Conservation (phyloP, 2,888 invertebrate species). For the Harmothoe impar region DNA sequence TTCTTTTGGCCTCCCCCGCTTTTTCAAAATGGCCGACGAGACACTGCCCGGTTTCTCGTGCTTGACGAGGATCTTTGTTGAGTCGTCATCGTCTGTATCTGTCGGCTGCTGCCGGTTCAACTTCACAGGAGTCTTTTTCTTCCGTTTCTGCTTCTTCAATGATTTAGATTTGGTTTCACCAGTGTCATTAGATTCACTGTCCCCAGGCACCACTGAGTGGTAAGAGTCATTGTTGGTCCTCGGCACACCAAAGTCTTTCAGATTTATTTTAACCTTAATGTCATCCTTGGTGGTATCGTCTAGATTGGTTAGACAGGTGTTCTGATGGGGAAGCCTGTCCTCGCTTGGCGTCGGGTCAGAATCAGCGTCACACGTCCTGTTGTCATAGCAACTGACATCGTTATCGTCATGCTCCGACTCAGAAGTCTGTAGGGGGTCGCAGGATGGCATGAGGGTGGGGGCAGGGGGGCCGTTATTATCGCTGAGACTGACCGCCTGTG, state of each 20-base stretch:
- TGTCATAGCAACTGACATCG: conserved; percentile 35
- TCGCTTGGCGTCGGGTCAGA: neutral
- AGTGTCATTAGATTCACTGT: neutral
- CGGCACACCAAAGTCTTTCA: neutral
- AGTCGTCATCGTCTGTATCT: conserved; percentile 39
- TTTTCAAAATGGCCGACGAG: neutral
- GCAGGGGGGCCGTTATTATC: conserved; percentile 4
- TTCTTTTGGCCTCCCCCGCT: conserved; percentile 33
- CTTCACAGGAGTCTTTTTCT: conserved; percentile 63
- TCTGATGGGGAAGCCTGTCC: neutral
- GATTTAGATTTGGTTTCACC: neutral
- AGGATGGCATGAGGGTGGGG: neutral
- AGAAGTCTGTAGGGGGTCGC: neutral
- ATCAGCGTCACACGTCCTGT: conserved; percentile 21
- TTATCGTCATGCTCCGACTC: conserved; percentile 38
- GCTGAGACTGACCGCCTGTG: neutral
- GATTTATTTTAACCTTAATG: conserved; percentile 5
- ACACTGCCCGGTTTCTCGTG: neutral
- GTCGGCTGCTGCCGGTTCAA: neutral
- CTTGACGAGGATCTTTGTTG: neutral
- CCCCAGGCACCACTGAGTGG: neutral
- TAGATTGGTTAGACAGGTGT: conserved; percentile 15
- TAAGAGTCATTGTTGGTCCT: neutral
- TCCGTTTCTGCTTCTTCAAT: conserved; percentile 63
- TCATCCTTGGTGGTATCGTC: neutral